phyloP scores from a whole-genome alignment of 2,797 vertebrate species.

The Carapus acus region DNA sequence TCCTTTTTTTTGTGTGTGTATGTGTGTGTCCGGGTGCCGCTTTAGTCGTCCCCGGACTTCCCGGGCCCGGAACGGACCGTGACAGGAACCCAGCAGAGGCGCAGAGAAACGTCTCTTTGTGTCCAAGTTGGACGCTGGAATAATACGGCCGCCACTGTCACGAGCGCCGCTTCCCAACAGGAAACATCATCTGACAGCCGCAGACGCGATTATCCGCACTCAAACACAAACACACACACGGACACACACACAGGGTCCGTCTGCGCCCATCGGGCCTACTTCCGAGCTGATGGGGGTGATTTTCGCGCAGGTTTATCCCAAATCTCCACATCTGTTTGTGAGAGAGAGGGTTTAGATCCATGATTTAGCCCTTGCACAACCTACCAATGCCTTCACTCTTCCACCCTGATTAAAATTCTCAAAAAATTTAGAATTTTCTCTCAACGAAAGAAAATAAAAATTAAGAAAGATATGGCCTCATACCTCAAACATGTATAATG shows the following conservation, averaged over 20 bases:
- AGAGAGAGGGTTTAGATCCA: no score
- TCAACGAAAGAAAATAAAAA: no score
- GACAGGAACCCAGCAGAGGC: conserved; percentile 34
- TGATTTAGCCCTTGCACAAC: no score
- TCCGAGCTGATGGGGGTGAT: conserved; percentile 11
- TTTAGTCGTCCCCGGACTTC: conserved; percentile 11
- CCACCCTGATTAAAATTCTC: no score
- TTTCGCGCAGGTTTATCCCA: no score
- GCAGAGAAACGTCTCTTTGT: conserved; percentile 67
- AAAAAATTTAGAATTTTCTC: no score
- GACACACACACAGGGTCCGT: conserved; percentile 10
- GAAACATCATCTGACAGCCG: conserved; percentile 69
- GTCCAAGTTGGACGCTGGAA: conserved; percentile 54
- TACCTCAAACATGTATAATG: no score
- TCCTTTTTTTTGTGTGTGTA: no score
- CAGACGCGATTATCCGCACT: conserved; percentile 55
- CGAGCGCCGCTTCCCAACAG: conserved; percentile 54
- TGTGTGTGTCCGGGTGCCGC: not conserved
- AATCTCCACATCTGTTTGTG: no score
- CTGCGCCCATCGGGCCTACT: conserved; percentile 10
- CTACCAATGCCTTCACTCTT: no score
- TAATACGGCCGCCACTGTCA: conserved; percentile 51
- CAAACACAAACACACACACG: conserved; percentile 44
- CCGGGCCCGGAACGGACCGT: conserved; percentile 21
- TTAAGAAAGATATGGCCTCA: no score